Evolutionary conservation across 2,888 invertebrate genomes (phyloP).

Genomic region (Sinelater perroti): DNA sequence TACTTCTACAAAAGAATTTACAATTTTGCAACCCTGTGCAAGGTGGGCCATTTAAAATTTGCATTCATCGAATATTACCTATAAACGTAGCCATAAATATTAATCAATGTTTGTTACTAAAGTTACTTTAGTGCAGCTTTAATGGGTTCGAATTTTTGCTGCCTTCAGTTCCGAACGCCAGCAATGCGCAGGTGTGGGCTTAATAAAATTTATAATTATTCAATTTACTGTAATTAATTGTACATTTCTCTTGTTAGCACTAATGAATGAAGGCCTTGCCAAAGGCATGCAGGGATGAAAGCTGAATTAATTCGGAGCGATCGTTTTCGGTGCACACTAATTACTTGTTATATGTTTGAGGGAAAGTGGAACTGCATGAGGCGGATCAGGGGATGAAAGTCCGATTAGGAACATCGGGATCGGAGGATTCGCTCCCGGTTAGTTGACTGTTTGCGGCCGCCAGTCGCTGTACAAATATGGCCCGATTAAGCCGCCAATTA

Average conservation of each 20-base stretch:
- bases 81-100: slow-evolving; percentile 29
- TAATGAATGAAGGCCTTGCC: slow-evolving; percentile 37
- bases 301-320: slow-evolving; percentile 38
- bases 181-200: slow-evolving; percentile 13
- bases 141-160: slow-evolving; percentile 6
- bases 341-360: slow-evolving; percentile 39
- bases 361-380: slow-evolving; percentile 32
- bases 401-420: slow-evolving; percentile 24
- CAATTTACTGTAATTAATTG: slow-evolving; percentile 37
- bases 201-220: slow-evolving; percentile 34
- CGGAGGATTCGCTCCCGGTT: slow-evolving; percentile 27
- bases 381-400: slow-evolving; percentile 36
- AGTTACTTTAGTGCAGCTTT: slow-evolving; percentile 19
- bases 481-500: too few relatives aligned
- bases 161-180: neutral
- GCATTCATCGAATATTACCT: slow-evolving; percentile 23
- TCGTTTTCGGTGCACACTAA: slow-evolving; percentile 38
- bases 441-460: slow-evolving; percentile 11
- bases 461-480: too few relatives aligned
- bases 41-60: slow-evolving; percentile 11
- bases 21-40: neutral
- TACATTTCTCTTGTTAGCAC: slow-evolving; percentile 38
- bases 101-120: slow-evolving; percentile 22
- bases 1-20: too few relatives aligned
- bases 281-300: slow-evolving; percentile 35